A percentile compares a stretch with the other conserved stretches of the same genome.
These are phyloP conservation scores for Pteronotus mesoamericanus DNA, from an alignment of 2,797 vertebrate genomes.

Conservation along the genomic window DNA sequence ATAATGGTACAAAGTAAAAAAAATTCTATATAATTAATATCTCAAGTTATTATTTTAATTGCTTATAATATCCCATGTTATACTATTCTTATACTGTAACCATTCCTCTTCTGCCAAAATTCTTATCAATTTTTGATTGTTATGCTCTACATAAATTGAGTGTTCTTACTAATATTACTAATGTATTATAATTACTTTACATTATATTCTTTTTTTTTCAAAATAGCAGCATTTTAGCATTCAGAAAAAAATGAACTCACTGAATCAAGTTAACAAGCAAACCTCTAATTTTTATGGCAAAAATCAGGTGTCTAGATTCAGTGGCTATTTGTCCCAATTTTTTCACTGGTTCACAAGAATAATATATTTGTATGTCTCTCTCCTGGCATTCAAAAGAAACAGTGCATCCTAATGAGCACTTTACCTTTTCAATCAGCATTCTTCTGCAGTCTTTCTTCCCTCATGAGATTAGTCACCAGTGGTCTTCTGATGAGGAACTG, in stretches of 20 bases:
- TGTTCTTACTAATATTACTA: background rate
- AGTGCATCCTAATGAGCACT: background rate
- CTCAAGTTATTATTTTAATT: background rate
- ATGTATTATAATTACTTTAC: background rate
- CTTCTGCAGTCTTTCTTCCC: background rate
- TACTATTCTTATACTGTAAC: background rate
- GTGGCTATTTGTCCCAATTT: background rate
- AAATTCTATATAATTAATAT: background rate
- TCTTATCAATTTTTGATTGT: background rate
- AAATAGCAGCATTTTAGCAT: background rate
- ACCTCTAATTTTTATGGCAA: constrained; percentile 12
- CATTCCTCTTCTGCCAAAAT: background rate
- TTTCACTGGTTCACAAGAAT: background rate
- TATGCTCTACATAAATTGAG: background rate
- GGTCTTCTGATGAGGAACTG: background rate
- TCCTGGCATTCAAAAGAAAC: constrained; percentile 20
- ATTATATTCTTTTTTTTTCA: background rate
- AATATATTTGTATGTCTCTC: background rate
- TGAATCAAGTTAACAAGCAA: background rate
- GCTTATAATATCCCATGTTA: background rate
- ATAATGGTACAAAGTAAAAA: background rate
- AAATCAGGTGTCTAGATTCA: background rate
- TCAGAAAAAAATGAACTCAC: background rate
- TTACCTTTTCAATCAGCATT: background rate
- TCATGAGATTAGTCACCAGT: constrained; percentile 25